Percentiles rank a stretch among this genome's conserved stretches.
Conservation (phyloP, 2,888 invertebrate genomes). For the Caenorhabditis sp. region DNA sequence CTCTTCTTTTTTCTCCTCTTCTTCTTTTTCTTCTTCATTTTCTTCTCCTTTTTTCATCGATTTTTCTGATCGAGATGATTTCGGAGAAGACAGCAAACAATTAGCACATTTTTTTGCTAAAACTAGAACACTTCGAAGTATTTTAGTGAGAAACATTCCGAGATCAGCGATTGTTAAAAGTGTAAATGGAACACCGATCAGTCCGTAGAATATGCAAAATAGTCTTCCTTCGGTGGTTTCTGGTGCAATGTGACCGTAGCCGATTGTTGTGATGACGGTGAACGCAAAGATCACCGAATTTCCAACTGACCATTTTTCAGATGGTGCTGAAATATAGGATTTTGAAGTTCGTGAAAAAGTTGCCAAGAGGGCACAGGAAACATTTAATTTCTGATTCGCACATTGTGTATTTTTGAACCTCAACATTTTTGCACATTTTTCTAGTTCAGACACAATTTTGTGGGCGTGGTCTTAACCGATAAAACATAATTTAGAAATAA, state of each 20-base stretch:
- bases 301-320: slow-evolving; percentile 62
- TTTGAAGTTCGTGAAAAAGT: too few relatives aligned
- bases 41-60: slow-evolving; percentile 33
- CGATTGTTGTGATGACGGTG: slow-evolving; percentile 68
- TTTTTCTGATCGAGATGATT: slow-evolving; percentile 14
- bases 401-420: too few relatives aligned
- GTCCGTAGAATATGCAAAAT: slow-evolving; percentile 64
- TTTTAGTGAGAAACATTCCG: slow-evolving; percentile 62
- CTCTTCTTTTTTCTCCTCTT: slow-evolving; percentile 26
- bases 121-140: slow-evolving; percentile 27
- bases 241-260: slow-evolving; percentile 68
- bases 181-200: slow-evolving; percentile 67
- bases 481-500: too few relatives aligned
- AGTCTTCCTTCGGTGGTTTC: slow-evolving; percentile 60
- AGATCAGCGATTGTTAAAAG: slow-evolving; percentile 67
- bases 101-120: slow-evolving; percentile 14
- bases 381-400: too few relatives aligned
- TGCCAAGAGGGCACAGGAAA: too few relatives aligned
- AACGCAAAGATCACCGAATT: slow-evolving; percentile 66
- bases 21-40: slow-evolving; percentile 16
- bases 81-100: background rate
- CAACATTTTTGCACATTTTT: too few relatives aligned
- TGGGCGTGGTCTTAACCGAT: too few relatives aligned
- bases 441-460: too few relatives aligned
- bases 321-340: background rate